These are phyloP conservation scores for Prosopocoilus inquinatus DNA, from an alignment of 2,888 invertebrate species.

Conservation along the genomic window DNA sequence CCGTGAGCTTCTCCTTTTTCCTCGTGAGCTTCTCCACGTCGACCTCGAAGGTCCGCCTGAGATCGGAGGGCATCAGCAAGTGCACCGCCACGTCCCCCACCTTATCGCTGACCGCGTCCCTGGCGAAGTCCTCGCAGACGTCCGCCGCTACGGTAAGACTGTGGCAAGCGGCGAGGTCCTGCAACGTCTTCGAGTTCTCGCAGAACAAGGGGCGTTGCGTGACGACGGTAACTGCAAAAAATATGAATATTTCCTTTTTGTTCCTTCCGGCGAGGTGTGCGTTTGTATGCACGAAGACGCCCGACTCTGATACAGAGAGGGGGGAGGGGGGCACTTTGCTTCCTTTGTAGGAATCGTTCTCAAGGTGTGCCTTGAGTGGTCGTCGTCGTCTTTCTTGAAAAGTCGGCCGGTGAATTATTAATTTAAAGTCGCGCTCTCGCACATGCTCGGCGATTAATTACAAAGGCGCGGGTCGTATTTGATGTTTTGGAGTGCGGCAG, in stretches of 20 bases:
- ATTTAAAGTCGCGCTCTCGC: too few relatives aligned
- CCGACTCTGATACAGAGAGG: too few relatives aligned
- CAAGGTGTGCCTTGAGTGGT: too few relatives aligned
- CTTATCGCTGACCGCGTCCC: conserved; percentile 32
- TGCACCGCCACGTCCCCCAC: conserved; percentile 36
- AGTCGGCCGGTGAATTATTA: background rate
- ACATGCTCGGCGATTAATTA: too few relatives aligned
- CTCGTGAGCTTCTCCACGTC: conserved; percentile 39
- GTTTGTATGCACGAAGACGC: too few relatives aligned
- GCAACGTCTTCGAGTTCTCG: conserved; percentile 30
- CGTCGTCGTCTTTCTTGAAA: too few relatives aligned
- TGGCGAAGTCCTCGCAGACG: background rate
- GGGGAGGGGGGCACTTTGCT: too few relatives aligned
- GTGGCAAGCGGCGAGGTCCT: conserved; percentile 38
- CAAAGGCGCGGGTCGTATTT: too few relatives aligned
- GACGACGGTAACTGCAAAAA: conserved; percentile 10
- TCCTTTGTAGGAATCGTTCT: too few relatives aligned
- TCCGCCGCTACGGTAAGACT: conserved; percentile 8
- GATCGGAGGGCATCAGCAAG: conserved; percentile 40
- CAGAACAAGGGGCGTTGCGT: conserved; percentile 4
- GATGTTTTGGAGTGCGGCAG: too few relatives aligned
- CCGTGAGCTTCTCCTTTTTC: conserved; percentile 42
- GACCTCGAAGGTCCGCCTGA: conserved; percentile 34
- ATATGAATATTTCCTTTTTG: background rate
- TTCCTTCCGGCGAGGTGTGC: too few relatives aligned